These are phyloP conservation scores for Malachius bipustulatus DNA, from an alignment of 2,888 invertebrate species.

Conservation along the genomic window DNA sequence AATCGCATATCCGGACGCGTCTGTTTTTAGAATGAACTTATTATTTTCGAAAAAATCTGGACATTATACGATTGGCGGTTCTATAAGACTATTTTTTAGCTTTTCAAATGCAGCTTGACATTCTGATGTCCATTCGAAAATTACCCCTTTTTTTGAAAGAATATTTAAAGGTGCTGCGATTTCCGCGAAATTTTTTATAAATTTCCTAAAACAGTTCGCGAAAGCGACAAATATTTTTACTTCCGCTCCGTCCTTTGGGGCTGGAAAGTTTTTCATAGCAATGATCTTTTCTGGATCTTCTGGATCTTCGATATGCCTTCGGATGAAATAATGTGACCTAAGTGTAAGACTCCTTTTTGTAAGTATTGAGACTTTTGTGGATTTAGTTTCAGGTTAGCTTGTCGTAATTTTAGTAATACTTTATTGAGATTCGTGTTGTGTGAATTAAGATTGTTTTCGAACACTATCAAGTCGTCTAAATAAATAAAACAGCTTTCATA, in stretches of 20 bases:
- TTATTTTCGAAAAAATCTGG: conserved; percentile 14
- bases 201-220: conserved; percentile 17
- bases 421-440: conserved; percentile 19
- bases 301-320: conserved; percentile 14
- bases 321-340: conserved; percentile 16
- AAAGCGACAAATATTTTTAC: conserved; percentile 18
- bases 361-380: conserved; percentile 19
- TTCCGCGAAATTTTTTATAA: conserved; percentile 15
- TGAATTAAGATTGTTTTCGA: conserved; percentile 17
- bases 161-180: conserved; percentile 15
- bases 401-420: conserved; percentile 14
- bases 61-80: conserved; percentile 15
- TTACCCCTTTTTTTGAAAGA: conserved; percentile 14
- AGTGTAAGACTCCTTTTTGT: conserved; percentile 16
- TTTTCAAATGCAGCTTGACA: conserved; percentile 17
- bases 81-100: conserved; percentile 13
- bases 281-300: conserved; percentile 15
- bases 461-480: conserved; percentile 17
- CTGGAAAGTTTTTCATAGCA: conserved; percentile 15
- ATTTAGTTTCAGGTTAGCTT: conserved; percentile 20
- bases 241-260: conserved; percentile 15
- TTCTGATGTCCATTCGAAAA: conserved; percentile 13
- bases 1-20: conserved; percentile 13
- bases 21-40: conserved; percentile 14
- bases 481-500: conserved; percentile 18